These are phyloP conservation scores for Picus viridis DNA, from an alignment of 2,797 vertebrate genomes.

Conservation along the genomic window DNA sequence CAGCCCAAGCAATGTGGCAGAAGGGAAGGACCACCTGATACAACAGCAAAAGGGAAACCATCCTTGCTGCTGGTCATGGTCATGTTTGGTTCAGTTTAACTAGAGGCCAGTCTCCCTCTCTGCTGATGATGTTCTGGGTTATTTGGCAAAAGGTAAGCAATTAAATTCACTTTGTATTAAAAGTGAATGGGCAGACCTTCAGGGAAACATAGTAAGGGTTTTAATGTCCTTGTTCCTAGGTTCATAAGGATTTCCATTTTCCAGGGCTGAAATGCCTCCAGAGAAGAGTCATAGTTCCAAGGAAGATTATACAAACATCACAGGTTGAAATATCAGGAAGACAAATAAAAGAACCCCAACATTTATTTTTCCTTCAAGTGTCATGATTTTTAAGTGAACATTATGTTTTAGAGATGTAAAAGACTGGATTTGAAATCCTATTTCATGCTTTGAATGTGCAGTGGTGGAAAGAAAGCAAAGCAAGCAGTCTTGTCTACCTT, in stretches of 20 bases:
- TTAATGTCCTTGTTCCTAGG: neutral
- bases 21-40: neutral
- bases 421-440: neutral
- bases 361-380: conserved; percentile 18
- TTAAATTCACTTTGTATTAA: neutral
- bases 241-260: conserved; percentile 24
- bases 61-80: fast-evolving
- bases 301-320: neutral
- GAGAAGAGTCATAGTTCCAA: conserved; percentile 1
- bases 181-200: neutral
- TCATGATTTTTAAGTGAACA: conserved; percentile 16
- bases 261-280: neutral
- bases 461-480: neutral
- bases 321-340: neutral
- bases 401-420: neutral
- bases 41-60: neutral
- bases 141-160: neutral
- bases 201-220: neutral
- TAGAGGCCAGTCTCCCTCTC: neutral
- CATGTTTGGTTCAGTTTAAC: fast-evolving
- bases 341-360: conserved; percentile 10
- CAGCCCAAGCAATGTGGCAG: neutral
- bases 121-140: neutral
- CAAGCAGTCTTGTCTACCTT: neutral
- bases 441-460: neutral